Base-by-base conservation (phyloP, 2,113 vertebrate genomes). In the Elephas maximus region DNA sequence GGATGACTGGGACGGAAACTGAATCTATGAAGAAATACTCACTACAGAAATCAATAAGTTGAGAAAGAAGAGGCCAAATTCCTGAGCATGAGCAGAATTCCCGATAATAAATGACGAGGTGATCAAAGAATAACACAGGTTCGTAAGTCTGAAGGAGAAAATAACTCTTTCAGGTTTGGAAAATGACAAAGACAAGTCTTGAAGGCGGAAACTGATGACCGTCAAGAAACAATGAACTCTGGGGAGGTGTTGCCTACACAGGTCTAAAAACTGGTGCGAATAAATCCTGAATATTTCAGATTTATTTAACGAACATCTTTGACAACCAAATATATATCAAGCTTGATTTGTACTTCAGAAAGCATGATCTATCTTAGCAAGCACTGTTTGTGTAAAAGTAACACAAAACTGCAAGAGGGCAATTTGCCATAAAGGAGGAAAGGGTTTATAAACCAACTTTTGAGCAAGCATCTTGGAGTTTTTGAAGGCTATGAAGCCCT, bases 71-170 rank as follows among this genome's bases (percentile, higher is more conserved):
- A 69, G 11, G 81, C 45, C 93, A 97, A 95, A 78, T 80, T 84
- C 69, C 30, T 95, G 85, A 87, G 83, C 86, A 76, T 6, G 53
- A 97, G 93, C 88, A 95, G 91, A 98, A 98, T 96, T 95, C 45
- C 96, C 97, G 95, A 97, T 86, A 87, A 97, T 97, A 96, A 95
- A 92, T 82, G 90, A 97, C 24, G 90, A 97, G 7, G 21, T 79
- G 30, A 94, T 89, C 74, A 97, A 97, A 96, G 93, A 95, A 91
- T 78, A 63, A 92, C 92, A 84, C 4, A 3, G 92, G 51, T 1
- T 23, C 20, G 33, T 81, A 30, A 92, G 65, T 87, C 95, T 95
- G 67, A 84, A 93, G 37, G 53, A 91, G 37, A 41, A 92, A 93
- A 91, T 57, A 30, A 33, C 5, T 84, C 21, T 14, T 37, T 71